These are phyloP conservation scores for Misgurnus mizolepis DNA, from an alignment of 2,113 vertebrate genomes.

Conservation along the genomic window DNA sequence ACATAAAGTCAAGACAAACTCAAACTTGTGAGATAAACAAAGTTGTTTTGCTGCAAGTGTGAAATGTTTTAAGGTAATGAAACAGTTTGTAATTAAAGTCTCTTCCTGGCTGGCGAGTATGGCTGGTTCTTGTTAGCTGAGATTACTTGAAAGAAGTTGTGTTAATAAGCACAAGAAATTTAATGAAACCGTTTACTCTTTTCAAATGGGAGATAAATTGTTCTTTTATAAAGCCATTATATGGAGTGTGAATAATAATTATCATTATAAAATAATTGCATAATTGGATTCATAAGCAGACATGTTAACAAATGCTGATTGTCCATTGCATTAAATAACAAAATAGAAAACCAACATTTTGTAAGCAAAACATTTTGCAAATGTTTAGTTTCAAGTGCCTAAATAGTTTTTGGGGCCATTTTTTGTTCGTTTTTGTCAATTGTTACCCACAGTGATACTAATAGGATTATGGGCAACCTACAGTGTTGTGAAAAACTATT, in stretches of 20 bases:
- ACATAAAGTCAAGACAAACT: background rate
- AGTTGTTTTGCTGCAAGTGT: constrained; percentile 26
- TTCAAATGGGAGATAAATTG: background rate
- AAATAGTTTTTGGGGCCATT: too few relatives aligned
- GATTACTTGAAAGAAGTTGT: background rate
- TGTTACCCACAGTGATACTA: too few relatives aligned
- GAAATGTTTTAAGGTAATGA: background rate
- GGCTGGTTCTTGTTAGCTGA: background rate
- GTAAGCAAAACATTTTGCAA: background rate
- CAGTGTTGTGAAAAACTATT: too few relatives aligned
- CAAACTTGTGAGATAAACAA: background rate
- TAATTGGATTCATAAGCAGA: background rate
- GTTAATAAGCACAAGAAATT: background rate
- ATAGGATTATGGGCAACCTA: too few relatives aligned
- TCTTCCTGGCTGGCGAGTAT: background rate
- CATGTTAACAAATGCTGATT: background rate
- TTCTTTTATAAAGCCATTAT: background rate
- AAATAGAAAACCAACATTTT: background rate
- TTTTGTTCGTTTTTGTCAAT: too few relatives aligned
- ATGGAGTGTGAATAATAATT: background rate
- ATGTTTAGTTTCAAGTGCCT: too few relatives aligned
- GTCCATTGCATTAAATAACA: background rate
- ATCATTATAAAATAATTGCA: background rate
- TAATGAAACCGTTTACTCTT: background rate
- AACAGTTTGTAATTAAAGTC: background rate